Base-by-base conservation (phyloP, 2,113 vertebrate species). In the Manacus vitellinus region DNA sequence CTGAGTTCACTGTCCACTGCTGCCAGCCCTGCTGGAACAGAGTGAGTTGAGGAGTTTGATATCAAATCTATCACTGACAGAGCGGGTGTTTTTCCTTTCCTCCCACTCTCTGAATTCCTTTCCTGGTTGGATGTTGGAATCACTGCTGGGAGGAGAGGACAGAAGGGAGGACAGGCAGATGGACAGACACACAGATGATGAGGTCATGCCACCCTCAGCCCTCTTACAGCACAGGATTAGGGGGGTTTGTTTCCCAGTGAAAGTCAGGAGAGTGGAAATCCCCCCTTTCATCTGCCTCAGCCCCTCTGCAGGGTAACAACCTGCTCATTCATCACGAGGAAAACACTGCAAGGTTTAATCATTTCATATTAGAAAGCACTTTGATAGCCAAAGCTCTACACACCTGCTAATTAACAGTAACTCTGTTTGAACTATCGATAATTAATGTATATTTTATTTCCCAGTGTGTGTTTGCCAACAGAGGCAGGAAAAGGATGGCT, bases 11-110 rank as follows among this genome's bases (percentile, higher is more conserved):
- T 44, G 43, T 81, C 89, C 61, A 0, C 67, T 84, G 91, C 95
- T 95, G 97, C 85, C 96, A 96, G 92, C 77, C 94, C 90, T 51
- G 87, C 89, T 92, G 94, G 91, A 95, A 92, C 83, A n/a, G 74
- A 82, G 90, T 70, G 91, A 91, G 80, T 66, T 33, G 81, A 51
- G n/a, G 82, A 75, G 84, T 81, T 96, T 92, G 46, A 44, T 18
- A 70, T 59, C 25, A 4, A 61, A 92, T 91, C 81, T 47, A 43
- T 96, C 97, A 88, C 91, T 79, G 94, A 58, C 94, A 88, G 49
- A 80, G 41, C 2, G 2, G 62, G 37, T 76, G 46, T 37, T 90
- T 91, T 54, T 18, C 68, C 39, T 61, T 63, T 52, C 39, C 35
- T 78, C 46, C 47, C 39, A 3, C 30, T 17, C 47, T 25, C n/a